Percentiles rank a stretch among this genome's conserved stretches.
phyloP scores from a whole-genome alignment of 2,113 vertebrate species.

The Xyrauchen texanus region DNA sequence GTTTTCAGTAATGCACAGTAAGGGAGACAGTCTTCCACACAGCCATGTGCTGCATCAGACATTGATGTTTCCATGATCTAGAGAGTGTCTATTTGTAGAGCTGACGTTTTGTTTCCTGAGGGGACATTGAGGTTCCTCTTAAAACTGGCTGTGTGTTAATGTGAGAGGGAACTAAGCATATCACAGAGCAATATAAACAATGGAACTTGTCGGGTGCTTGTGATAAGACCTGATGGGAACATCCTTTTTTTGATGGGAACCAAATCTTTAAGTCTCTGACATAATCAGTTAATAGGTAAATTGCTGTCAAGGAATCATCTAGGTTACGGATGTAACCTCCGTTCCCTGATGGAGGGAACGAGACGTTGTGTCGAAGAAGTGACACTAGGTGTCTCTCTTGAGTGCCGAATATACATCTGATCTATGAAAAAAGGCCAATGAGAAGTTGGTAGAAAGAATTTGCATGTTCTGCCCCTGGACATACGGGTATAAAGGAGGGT shows the following conservation, averaged over 20 bases:
- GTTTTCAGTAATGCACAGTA: too few species aligned
- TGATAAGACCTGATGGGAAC: background rate
- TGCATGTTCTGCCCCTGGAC: too few species aligned
- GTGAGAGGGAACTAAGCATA: background rate
- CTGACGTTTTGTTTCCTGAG: background rate
- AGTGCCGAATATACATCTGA: too few species aligned
- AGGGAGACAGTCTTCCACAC: background rate
- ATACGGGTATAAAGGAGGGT: too few species aligned
- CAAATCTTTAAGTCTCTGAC: background rate
- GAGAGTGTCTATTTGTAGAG: conserved; percentile 4
- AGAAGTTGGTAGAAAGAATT: too few species aligned
- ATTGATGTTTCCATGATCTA: conserved; percentile 4
- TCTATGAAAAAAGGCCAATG: too few species aligned
- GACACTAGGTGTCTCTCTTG: too few species aligned
- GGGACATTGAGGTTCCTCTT: background rate
- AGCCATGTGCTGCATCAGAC: background rate
- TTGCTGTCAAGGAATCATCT: too few species aligned
- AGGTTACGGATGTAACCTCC: too few species aligned
- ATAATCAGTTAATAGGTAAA: background rate
- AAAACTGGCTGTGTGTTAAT: background rate
- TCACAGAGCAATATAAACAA: conserved; percentile 26
- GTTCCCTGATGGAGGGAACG: too few species aligned
- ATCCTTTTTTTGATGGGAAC: conserved; percentile 12
- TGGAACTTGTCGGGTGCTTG: conserved; percentile 9
- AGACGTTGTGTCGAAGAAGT: too few species aligned